Evolutionary conservation across 2,113 vertebrate species (phyloP), one percentile per base, ranked within the genome.

Genomic region (Pachypanchax playfairii): DNA sequence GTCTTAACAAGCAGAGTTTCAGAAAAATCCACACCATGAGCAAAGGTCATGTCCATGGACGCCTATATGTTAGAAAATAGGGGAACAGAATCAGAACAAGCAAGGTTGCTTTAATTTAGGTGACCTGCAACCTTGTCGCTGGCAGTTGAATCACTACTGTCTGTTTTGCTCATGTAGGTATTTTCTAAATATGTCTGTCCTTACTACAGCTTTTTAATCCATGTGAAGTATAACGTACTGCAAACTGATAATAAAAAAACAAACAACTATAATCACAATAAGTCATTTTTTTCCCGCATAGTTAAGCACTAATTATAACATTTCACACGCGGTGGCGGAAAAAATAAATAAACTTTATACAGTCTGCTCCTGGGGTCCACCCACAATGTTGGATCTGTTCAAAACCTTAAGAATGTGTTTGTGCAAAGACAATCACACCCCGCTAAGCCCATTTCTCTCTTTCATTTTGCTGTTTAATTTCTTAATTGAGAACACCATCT

Each of bases 401-500:
- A 33, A 62, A 62, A 56, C 47, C 20, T 52, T 33, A 39, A 52
- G 50, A 29, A 58, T 43, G n/a, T 55, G 33, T 26, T 52, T n/a
- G n/a, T 50, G 56, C 39, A 61, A 62, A 44, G 42, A 38, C 48
- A 52, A 53, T 59, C 65, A 44, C 36, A 41, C 47, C 50, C 67
- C 17, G 29, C 39, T 58, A 33, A 52, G 56, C 63, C 52, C 13
- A 64, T 72, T 72, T 79, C 26, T 73, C 51, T 54, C 50, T 77
- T 75, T 69, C 64, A 51, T 79, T 85, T 85, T 76, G 67, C 51
- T 25, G 43, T 53, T 60, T 77, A 68, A 88, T 85, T 84, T 84
- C 65, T 77, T 78, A 81, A 84, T 65, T 69, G 68, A 75, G 71
- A 76, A 56, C 61, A 73, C 85, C 86, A 91, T 85, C 84, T 87